Evolutionary conservation across 1,140 invertebrate genomes (phyloP), one percentile per base, ranked within the genome.

Genomic region (Eupeodes corollae): DNA sequence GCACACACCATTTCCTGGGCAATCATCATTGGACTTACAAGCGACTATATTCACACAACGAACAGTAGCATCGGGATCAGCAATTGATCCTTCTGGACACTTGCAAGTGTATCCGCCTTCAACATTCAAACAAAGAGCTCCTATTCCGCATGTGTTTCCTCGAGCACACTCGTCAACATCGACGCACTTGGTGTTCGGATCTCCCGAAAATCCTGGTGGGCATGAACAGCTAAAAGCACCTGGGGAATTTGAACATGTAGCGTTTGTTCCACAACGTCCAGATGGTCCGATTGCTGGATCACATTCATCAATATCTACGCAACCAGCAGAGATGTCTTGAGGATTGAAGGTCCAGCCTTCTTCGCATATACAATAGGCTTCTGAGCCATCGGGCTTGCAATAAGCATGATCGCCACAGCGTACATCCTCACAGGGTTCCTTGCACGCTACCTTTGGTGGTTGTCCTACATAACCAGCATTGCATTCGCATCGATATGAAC

Each of bases 261-360:
- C 83, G 65, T 92, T 89, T 49, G 73, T 70, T 13, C 88, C 89
- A 69, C 91, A 95, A 47, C 82, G 76, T 50, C 88, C 88, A 35
- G 77, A 83, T 8, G 81, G 80, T 45, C 87, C 88, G 56, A 84
- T 77, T 11, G 78, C 64, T 32, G 71, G 70, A 56, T 90, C 87
- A 63, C 94, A 98, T 73, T 98, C 94, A 64, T 98, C 80, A 50
- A 98, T 86, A 69, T 95, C 91, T 47, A 91, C 79, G 62, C 91
- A 94, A 47, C 90, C 90, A 34, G 87, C 87, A 0, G 84, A 76
- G 48, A 93, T 86, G 58, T 94, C 87, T 48, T 73, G 81, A 0
- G 90, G 90, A 72, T 92, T 83, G 59, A 88, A 94, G 1, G 87
- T 91, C 86, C 88, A 94, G 1, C 91, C 91, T 44, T 91, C 85